Evolutionary conservation across 2,797 vertebrate species (phyloP), one percentile per base, ranked within the genome.

Genomic region (Coregonus ussuriensis): DNA sequence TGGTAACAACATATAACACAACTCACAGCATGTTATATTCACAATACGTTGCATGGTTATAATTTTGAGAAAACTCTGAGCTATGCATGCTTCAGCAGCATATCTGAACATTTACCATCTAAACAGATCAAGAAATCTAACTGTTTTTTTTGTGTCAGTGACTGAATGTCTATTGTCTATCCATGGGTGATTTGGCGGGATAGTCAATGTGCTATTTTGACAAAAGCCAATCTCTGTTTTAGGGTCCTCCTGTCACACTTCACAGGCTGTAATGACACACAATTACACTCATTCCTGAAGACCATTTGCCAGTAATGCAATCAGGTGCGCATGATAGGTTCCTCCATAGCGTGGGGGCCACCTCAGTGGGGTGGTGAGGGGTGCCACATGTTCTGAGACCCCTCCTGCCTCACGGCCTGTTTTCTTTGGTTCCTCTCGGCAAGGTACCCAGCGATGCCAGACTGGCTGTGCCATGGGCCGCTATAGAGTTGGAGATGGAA

Each of bases 311-410:
- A 47, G 41, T 47, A 47, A 47, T 47, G 41, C 2, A 47, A 90
- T 93, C 91, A 92, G 91, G 90, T 92, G 91, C 79, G 70, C 82
- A 78, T 87, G 89, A 89, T 85, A 83, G 84, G 88, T 77, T 86
- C 80, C 83, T 83, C 51, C 51, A 78, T 82, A 84, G 82, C 81
- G 80, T 83, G 75, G 71, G 74, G 78, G 76, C 37, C 47, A 71
- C 80, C 78, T 71, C 56, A 71, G 78, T 83, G 72, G 81, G 74
- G 77, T 71, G 54, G 77, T 79, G 83, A 77, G 41, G 41, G 41
- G 41, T 47, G 41, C 41, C 41, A 47, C 86, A 82, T 90, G 86
- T 84, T 86, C 86, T 75, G 84, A 89, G 88, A 86, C 82, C 84
- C 88, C 85, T 89, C 81, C 79, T 78, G 84, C 85, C 83, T 86